phyloP scores from a whole-genome alignment of 2,888 invertebrate genomes.

The Drosophila pegasa region DNA sequence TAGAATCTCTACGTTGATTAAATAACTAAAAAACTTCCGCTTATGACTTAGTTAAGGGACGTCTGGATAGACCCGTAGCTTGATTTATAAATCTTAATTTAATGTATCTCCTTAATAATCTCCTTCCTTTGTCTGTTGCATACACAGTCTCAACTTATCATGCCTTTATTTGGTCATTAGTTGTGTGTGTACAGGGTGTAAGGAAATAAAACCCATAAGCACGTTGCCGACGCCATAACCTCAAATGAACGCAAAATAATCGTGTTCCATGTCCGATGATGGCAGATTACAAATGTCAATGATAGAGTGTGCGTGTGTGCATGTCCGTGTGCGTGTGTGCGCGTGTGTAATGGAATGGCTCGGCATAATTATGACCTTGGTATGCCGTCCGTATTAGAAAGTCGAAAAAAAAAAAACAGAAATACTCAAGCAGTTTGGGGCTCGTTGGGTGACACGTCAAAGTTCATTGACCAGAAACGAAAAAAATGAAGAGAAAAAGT shows the following conservation, averaged over 20 bases:
- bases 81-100: neutral
- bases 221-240: constrained; percentile 22
- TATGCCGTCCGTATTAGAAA: constrained; percentile 15
- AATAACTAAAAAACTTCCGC: too few relatives aligned
- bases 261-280: constrained; percentile 29
- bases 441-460: constrained; percentile 28
- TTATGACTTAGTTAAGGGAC: neutral
- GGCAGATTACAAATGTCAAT: constrained; percentile 31
- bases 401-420: constrained; percentile 13
- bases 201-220: constrained; percentile 9
- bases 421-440: neutral
- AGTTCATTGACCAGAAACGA: constrained; percentile 50
- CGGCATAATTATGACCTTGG: constrained; percentile 43
- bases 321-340: neutral
- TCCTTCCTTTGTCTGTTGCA: neutral
- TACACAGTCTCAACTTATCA: neutral
- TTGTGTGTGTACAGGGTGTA: neutral
- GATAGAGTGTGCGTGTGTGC: constrained; percentile 1
- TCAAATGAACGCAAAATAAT: constrained; percentile 43
- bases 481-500: constrained; percentile 4
- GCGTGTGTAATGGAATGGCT: constrained; percentile 3
- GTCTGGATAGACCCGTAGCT: neutral
- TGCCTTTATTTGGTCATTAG: neutral
- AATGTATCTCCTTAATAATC: neutral
- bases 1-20: too few relatives aligned